Conservation (phyloP, 2,888 invertebrate genomes). For the Acanthosepion esculentum region DNA sequence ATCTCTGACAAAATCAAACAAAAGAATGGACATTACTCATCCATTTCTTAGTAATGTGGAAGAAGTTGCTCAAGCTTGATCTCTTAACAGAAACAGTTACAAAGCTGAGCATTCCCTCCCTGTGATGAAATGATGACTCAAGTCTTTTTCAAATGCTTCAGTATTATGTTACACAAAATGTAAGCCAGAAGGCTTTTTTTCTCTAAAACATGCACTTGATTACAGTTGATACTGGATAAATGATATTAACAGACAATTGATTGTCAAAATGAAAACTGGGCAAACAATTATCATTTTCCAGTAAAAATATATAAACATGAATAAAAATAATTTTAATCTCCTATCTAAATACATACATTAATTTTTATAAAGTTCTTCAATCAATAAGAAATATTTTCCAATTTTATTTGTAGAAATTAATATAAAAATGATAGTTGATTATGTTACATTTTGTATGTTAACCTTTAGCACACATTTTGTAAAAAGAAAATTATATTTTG, state of each 20-base stretch:
- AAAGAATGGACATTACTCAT: neutral
- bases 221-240: neutral
- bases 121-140: neutral
- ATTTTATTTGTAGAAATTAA: neutral
- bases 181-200: neutral
- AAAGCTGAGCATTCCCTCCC: neutral
- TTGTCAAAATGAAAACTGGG: neutral
- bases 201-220: conserved; percentile 7
- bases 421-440: neutral
- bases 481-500: neutral
- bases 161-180: neutral
- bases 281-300: neutral
- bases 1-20: conserved; percentile 33
- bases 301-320: neutral
- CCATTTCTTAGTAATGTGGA: conserved; percentile 18
- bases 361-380: neutral
- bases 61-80: neutral
- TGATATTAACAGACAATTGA: neutral
- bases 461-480: neutral
- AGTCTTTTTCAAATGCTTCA: neutral
- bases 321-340: neutral
- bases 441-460: neutral
- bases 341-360: neutral
- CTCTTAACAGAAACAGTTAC: neutral
- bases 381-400: neutral